These are phyloP conservation scores for Neodiprion fabricii DNA, from an alignment of 1,140 invertebrate species.

Conservation along the genomic window DNA sequence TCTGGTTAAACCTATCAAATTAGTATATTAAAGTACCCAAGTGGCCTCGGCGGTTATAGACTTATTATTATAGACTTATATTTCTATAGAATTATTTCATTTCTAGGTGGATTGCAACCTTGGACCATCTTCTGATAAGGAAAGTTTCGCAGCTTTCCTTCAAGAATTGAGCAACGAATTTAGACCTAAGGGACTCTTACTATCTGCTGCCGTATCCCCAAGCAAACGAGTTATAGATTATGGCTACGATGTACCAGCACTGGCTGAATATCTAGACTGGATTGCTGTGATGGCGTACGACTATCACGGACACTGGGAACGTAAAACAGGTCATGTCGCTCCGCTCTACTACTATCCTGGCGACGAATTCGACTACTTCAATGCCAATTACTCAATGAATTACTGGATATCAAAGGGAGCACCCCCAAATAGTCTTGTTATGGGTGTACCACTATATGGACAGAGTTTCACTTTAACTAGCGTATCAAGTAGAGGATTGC, in stretches of 20 bases:
- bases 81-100: no score
- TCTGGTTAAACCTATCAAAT: conserved; percentile 7
- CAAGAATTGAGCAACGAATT: conserved; percentile 66
- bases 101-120: conserved; percentile 64
- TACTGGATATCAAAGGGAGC: conserved; percentile 84
- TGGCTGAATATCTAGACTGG: conserved; percentile 81
- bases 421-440: conserved; percentile 74
- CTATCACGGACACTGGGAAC: conserved; percentile 86
- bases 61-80: no score
- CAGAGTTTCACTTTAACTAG: conserved; percentile 78
- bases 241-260: conserved; percentile 76
- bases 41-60: no score
- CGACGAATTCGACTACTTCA: conserved; percentile 75
- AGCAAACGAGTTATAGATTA: conserved; percentile 62
- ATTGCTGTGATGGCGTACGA: conserved; percentile 89
- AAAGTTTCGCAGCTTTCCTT: conserved; percentile 61
- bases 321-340: conserved; percentile 80
- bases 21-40: conserved; percentile 20
- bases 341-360: conserved; percentile 77
- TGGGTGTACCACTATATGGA: conserved; percentile 87
- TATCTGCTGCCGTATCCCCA: conserved; percentile 68
- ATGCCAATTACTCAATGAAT: conserved; percentile 81
- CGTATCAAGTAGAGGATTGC: conserved; percentile 66
- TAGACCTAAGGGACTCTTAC: conserved; percentile 57
- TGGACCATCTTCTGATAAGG: conserved; percentile 66